Percentiles rank a stretch among this genome's conserved stretches.
These are phyloP conservation scores for Drosophila dives DNA, from an alignment of 2,888 invertebrate species.

Conservation along the genomic window DNA sequence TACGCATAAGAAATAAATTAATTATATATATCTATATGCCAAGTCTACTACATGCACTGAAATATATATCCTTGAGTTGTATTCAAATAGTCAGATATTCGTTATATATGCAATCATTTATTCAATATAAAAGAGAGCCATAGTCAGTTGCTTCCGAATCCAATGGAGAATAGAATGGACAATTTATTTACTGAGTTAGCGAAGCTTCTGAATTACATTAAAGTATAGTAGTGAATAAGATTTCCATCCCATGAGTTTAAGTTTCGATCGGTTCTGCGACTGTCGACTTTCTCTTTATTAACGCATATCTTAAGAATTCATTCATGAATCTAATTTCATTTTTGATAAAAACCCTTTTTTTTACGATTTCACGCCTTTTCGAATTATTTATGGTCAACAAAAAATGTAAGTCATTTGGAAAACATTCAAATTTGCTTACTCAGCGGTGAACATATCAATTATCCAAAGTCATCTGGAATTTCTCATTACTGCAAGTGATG, in stretches of 20 bases:
- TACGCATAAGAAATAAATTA: constrained; percentile 27
- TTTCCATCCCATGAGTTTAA: no score
- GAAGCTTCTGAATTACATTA: not conserved
- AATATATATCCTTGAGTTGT: not conserved
- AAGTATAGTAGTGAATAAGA: no score
- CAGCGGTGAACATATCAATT: constrained; percentile 5
- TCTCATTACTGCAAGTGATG: not conserved
- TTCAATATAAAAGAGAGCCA: not conserved
- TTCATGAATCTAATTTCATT: no score
- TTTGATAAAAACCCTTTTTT: no score
- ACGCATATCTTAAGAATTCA: no score
- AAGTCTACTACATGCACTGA: not conserved
- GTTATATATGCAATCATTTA: not conserved
- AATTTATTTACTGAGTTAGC: not conserved
- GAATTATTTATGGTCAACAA: not conserved
- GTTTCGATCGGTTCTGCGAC: no score
- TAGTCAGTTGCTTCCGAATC: not conserved
- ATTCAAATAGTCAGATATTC: not conserved
- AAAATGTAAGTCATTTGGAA: constrained; percentile 2
- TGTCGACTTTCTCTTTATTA: no score
- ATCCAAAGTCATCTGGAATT: not conserved
- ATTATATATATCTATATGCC: not conserved
- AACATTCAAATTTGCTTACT: constrained; percentile 6
- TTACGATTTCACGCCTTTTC: no score
- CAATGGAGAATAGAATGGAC: not conserved